Evolutionary conservation across 2,113 vertebrate genomes (phyloP).

Genomic region (Antennarius striatus): DNA sequence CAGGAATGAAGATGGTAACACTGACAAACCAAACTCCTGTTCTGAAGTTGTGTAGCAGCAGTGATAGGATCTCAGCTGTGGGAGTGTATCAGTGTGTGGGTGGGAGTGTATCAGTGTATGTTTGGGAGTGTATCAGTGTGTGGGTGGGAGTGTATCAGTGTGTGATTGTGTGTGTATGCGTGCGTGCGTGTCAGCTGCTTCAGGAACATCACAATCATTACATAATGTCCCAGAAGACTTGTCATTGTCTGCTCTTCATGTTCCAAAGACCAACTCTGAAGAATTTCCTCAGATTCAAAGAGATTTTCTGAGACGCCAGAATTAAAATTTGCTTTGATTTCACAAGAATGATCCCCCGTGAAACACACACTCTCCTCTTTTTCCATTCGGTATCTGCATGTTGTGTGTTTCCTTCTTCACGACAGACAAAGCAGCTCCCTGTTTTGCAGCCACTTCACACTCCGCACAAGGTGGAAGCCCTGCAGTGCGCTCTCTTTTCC

Average conservation of each 20-base stretch:
- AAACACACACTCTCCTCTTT: background rate
- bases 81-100: conserved; percentile 2
- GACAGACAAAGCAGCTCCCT: conserved; percentile 80
- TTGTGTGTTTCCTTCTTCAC: conserved; percentile 45
- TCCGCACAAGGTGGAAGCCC: conserved; percentile 72
- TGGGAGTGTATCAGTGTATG: no score
- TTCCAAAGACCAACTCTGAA: background rate
- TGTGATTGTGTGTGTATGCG: background rate
- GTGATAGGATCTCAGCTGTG: conserved; percentile 29
- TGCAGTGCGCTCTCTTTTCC: conserved; percentile 32
- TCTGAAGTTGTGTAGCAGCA: conserved; percentile 35
- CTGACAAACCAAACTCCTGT: background rate
- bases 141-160: no score
- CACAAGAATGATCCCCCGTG: background rate
- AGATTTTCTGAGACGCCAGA: no score
- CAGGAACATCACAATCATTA: background rate
- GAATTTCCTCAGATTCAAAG: background rate
- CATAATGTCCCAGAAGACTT: no score
- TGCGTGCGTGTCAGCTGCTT: conserved; percentile 33
- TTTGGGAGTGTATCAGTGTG: background rate
- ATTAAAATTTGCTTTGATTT: background rate
- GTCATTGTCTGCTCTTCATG: no score
- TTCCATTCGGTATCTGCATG: conserved; percentile 45
- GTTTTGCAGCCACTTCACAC: conserved; percentile 86
- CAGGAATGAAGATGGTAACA: conserved; percentile 15